A percentile compares a stretch with the other conserved stretches of the same genome.
Evolutionary conservation across 2,797 vertebrate species (phyloP).

Genomic region (Smutsia temminckii): DNA sequence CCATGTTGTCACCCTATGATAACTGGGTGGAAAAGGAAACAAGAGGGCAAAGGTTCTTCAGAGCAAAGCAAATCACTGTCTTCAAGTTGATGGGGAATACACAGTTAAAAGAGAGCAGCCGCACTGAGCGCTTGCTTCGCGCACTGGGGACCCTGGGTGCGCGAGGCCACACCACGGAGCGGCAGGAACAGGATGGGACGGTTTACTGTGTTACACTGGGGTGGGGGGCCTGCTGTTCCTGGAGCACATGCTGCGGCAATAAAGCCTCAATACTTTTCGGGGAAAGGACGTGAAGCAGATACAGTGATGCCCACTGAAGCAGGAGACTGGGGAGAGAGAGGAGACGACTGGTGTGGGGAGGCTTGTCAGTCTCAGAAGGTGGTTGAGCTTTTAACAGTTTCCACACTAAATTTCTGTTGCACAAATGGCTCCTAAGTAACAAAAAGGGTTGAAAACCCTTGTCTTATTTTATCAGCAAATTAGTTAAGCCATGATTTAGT

Average conservation of each 20-base stretch:
- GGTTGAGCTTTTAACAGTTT: neutral
- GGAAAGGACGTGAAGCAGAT: neutral
- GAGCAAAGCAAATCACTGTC: neutral
- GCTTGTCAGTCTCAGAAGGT: neutral
- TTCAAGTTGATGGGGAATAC: neutral
- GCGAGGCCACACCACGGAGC: neutral
- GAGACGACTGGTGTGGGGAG: neutral
- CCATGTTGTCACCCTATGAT: neutral
- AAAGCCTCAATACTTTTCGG: neutral
- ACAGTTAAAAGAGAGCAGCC: neutral
- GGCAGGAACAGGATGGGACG: neutral
- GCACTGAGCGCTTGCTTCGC: rapidly evolving
- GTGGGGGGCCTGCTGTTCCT: neutral
- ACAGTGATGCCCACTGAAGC: neutral
- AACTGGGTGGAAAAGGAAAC: neutral
- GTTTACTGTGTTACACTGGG: neutral
- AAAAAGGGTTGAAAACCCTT: neutral
- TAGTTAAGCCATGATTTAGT: conserved; percentile 6
- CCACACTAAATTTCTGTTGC: neutral
- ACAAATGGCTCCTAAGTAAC: neutral
- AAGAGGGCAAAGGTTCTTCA: neutral
- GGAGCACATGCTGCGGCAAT: neutral
- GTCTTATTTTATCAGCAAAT: neutral
- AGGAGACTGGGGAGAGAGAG: neutral
- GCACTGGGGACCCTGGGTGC: neutral